Conservation (phyloP, 2,113 vertebrate species). For the Dromaius novaehollandiae region DNA sequence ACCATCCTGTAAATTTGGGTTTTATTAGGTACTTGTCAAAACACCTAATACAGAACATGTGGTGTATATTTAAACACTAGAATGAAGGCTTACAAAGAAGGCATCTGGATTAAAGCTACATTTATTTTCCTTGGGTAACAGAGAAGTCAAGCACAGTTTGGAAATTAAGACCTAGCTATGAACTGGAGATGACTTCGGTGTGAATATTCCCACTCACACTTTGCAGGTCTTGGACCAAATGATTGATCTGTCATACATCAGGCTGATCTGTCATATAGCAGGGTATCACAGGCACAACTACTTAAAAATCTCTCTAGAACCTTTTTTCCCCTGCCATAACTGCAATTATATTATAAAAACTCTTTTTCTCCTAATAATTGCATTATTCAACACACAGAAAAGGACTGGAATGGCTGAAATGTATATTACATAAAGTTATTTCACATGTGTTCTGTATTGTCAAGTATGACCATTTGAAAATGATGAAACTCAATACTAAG, state of each 20-base stretch:
- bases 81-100: constrained; percentile 3
- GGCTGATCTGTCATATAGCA: neutral
- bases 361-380: neutral
- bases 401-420: neutral
- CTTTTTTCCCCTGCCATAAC: neutral
- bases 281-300: neutral
- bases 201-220: neutral
- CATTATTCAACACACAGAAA: neutral
- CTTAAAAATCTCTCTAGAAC: neutral
- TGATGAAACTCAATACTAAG: neutral
- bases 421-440: neutral
- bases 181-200: neutral
- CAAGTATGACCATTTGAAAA: neutral
- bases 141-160: neutral
- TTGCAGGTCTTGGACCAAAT: neutral
- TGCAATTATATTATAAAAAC: neutral
- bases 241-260: too few species aligned
- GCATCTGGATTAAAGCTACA: neutral
- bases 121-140: neutral
- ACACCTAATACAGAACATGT: neutral
- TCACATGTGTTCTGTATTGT: neutral
- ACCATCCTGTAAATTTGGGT: neutral
- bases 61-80: neutral
- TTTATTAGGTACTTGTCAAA: constrained; percentile 7
- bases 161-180: neutral